Evolutionary conservation across 30 jellyfish, hydroid and myxozoan genomes (phyloP).

Genomic region (Cassiopea andromeda): DNA sequence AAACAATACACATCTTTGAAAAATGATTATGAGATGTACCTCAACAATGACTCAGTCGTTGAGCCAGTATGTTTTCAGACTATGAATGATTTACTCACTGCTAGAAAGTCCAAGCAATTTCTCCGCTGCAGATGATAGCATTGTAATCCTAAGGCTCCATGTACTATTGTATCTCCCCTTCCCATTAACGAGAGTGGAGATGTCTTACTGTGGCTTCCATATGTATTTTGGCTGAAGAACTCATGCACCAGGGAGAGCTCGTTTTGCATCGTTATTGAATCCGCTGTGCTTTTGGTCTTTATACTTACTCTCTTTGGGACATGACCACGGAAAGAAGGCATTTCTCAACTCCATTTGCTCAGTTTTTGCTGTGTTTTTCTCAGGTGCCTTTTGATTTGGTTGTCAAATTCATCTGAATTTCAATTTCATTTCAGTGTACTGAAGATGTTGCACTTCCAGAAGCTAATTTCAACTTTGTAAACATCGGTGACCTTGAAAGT

Average conservation of each 20-base stretch:
- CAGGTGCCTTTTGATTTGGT: background rate
- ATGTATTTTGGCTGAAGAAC: too few species aligned
- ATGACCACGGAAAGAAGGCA: too few species aligned
- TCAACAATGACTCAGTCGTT: conserved; percentile 75
- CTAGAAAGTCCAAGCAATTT: background rate
- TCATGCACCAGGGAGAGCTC: too few species aligned
- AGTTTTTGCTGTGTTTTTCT: background rate
- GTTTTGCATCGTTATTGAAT: too few species aligned
- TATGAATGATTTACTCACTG: background rate
- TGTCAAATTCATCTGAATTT: background rate
- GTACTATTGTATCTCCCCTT: too few species aligned
- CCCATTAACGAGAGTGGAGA: too few species aligned
- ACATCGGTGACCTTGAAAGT: conserved; percentile 77
- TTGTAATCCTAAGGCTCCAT: too few species aligned
- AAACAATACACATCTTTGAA: conserved; percentile 89
- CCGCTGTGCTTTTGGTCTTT: too few species aligned
- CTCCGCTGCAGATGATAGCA: too few species aligned
- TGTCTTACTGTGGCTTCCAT: too few species aligned
- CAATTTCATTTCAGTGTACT: conserved; percentile 67
- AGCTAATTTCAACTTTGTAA: conserved; percentile 79
- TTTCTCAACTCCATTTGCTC: too few species aligned
- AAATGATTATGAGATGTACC: conserved; percentile 93
- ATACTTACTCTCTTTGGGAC: too few species aligned
- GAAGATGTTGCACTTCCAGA: conserved; percentile 88
- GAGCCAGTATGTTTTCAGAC: conserved; percentile 71